phyloP scores from a whole-genome alignment of 2,888 invertebrate genomes.

The Hetaerina titia region DNA sequence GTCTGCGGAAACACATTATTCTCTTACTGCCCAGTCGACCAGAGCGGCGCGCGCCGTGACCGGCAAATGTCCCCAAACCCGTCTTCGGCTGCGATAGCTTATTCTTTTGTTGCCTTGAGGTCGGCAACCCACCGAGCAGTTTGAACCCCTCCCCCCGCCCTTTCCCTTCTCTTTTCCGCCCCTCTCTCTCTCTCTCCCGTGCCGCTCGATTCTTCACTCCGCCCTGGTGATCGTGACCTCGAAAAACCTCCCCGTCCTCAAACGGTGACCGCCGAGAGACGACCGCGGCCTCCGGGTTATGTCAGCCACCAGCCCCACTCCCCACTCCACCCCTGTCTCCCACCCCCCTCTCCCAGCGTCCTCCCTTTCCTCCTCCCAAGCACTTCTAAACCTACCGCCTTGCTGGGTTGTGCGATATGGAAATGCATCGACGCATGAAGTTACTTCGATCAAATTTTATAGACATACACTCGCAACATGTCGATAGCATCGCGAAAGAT shows the following conservation, averaged over 20 bases:
- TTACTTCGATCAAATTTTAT: no score
- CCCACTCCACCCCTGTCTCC: neutral
- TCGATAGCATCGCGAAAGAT: no score
- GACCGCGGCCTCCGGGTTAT: neutral
- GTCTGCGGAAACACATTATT: no score
- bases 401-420: no score
- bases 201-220: neutral
- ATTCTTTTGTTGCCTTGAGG: neutral
- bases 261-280: neutral
- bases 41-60: no score
- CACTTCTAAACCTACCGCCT: no score
- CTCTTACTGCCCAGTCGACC: no score
- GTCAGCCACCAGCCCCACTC: neutral
- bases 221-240: slow-evolving; percentile 7
- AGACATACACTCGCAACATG: no score
- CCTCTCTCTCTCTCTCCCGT: neutral
- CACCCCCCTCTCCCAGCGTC: no score
- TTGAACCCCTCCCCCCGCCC: neutral
- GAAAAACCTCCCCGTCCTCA: neutral
- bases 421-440: no score
- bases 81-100: neutral
- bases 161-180: neutral
- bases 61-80: neutral
- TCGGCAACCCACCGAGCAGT: neutral
- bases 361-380: neutral